Evolutionary conservation across 2,113 vertebrate species (phyloP).

Genomic region (Strix uralensis): DNA sequence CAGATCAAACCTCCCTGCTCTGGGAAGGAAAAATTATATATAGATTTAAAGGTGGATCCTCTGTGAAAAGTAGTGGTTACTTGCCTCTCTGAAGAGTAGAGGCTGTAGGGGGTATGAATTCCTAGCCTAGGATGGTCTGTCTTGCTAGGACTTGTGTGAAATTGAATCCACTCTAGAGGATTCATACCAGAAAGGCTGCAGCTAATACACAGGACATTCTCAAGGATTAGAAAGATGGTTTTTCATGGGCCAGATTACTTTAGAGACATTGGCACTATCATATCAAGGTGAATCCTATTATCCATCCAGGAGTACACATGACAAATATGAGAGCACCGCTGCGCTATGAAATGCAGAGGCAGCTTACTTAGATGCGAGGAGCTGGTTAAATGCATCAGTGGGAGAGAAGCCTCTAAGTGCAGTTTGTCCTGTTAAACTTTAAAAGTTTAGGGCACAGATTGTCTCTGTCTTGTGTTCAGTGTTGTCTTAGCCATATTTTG

Average conservation of each 20-base stretch:
- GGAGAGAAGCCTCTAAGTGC: background rate
- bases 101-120: background rate
- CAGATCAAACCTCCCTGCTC: rapidly evolving
- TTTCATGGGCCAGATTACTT: conserved; percentile 4
- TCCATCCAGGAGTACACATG: background rate
- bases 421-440: background rate
- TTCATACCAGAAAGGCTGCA: conserved; percentile 11
- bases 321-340: background rate
- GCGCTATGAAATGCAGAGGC: background rate
- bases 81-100: background rate
- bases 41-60: background rate
- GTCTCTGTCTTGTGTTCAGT: background rate
- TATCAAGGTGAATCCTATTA: conserved; percentile 22
- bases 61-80: background rate
- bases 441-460: background rate
- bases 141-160: conserved; percentile 35
- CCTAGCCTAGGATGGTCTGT: background rate
- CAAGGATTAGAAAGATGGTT: conserved; percentile 28
- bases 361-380: background rate
- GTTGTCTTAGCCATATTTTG: background rate
- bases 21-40: background rate
- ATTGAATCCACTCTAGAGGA: background rate
- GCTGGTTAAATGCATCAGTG: background rate
- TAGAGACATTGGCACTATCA: background rate
- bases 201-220: conserved; percentile 25